These are phyloP conservation scores for Cryptotis parvus DNA, from an alignment of 2,113 vertebrate genomes.

Conservation along the genomic window DNA sequence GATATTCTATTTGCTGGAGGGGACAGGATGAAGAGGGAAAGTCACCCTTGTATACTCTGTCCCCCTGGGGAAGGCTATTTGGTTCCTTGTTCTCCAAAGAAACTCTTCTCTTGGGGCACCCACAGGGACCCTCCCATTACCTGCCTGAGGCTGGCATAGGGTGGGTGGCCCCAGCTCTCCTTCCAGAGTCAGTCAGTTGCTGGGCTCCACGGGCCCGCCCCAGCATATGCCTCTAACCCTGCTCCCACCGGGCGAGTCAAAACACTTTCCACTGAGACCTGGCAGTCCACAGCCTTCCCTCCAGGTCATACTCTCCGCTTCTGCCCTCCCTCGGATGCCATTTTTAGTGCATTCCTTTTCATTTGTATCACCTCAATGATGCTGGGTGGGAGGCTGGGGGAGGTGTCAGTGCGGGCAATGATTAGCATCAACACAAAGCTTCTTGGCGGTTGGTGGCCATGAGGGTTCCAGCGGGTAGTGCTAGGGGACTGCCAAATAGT, in stretches of 20 bases:
- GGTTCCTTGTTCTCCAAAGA: neutral
- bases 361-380: too few species aligned
- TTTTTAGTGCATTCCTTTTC: neutral
- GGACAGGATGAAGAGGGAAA: neutral
- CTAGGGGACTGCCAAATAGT: too few species aligned
- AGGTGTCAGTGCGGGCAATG: neutral
- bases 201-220: neutral
- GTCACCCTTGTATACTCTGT: neutral
- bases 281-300: neutral
- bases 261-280: fast-evolving
- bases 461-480: too few species aligned
- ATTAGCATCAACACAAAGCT: too few species aligned
- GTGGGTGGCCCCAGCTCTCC: neutral
- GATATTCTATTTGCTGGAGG: neutral
- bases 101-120: neutral
- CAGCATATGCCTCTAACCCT: neutral
- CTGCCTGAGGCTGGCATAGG: neutral
- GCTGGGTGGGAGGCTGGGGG: neutral
- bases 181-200: neutral
- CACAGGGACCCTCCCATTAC: neutral
- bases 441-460: too few species aligned
- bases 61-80: neutral
- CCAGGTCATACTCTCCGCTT: neutral
- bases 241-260: too few species aligned
- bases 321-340: neutral